Percentiles rank a stretch among this genome's conserved stretches.
Evolutionary conservation across 2,113 vertebrate genomes (phyloP).

Genomic region (Lasiurus borealis): DNA sequence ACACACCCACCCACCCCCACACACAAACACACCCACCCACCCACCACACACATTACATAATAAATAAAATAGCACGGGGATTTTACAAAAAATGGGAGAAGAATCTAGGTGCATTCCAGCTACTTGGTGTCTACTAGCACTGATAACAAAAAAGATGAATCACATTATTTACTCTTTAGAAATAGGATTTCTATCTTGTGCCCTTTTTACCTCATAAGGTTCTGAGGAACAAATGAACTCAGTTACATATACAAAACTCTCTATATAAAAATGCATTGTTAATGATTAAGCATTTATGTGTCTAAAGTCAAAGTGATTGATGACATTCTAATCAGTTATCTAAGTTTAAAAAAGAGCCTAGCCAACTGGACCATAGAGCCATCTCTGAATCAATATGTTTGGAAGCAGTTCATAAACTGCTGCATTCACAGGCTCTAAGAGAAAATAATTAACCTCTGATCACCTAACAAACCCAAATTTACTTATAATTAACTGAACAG

Average conservation of each 20-base stretch:
- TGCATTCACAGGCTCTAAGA: slow-evolving; percentile 43
- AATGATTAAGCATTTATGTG: slow-evolving; percentile 65
- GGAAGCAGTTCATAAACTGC: slow-evolving; percentile 54
- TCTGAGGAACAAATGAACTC: slow-evolving; percentile 55
- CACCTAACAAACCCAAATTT: slow-evolving; percentile 50
- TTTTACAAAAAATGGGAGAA: background rate
- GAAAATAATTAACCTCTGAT: slow-evolving; percentile 65
- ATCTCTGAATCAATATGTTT: slow-evolving; percentile 41
- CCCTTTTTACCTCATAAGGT: background rate
- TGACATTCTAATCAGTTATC: slow-evolving; percentile 51
- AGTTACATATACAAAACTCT: slow-evolving; percentile 41
- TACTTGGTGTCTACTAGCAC: background rate
- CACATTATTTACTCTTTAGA: background rate
- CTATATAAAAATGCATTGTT: slow-evolving; percentile 65
- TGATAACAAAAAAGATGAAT: slow-evolving; percentile 9
- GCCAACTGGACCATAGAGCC: slow-evolving; percentile 32
- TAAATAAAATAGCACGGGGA: no score
- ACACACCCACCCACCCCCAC: no score
- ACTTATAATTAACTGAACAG: slow-evolving; percentile 53
- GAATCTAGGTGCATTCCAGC: background rate
- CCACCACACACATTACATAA: no score
- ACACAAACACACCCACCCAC: no score
- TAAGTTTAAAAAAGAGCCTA: slow-evolving; percentile 22
- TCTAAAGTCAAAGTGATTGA: slow-evolving; percentile 38
- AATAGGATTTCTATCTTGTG: background rate